These are phyloP conservation scores for Mus musculus DNA, from an alignment of 2,113 vertebrate species.

Conservation along the genomic window GRCm39 chr9:91855501-91856000, in stretches of 20 bases:
- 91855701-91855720: neutral
- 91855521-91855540: neutral
- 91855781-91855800: neutral
- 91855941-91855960: too few species aligned
- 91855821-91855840: neutral
- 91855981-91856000: too few species aligned
- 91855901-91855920: too few species aligned
- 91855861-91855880: too few species aligned
- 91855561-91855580: neutral
- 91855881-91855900: too few species aligned
- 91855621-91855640: neutral
- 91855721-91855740: neutral
- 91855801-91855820: neutral
- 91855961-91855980: too few species aligned
- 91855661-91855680: neutral
- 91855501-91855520: neutral
- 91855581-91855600: neutral
- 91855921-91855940: too few species aligned
- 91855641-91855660: neutral
- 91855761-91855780: neutral
- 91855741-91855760: neutral
- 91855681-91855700: neutral
- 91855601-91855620: slow-evolving; percentile 7
- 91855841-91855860: too few species aligned
- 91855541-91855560: neutral